These are phyloP conservation scores for Malthinus seriepunctatus DNA, from an alignment of 2,888 invertebrate genomes.

Conservation along the genomic window DNA sequence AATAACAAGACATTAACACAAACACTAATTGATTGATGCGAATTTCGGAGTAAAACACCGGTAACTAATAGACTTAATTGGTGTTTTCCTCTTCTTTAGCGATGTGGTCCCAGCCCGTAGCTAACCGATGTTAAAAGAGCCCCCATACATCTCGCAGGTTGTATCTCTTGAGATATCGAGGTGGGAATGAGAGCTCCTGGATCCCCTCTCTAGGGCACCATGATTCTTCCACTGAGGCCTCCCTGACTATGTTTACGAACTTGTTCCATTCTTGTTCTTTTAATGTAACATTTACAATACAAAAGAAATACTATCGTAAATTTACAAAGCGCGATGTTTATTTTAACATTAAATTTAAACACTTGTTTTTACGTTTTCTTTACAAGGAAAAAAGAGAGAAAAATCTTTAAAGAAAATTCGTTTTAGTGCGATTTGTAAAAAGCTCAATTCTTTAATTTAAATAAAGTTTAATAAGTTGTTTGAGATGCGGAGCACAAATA, in stretches of 20 bases:
- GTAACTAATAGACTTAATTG: conserved; percentile 47
- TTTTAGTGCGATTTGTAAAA: neutral
- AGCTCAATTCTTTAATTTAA: conserved; percentile 13
- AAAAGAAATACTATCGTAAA: conserved; percentile 49
- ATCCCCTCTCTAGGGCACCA: conserved; percentile 53
- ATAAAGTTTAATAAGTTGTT: conserved; percentile 30
- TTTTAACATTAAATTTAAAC: conserved; percentile 46
- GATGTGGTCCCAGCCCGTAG: conserved; percentile 37
- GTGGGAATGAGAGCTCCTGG: conserved; percentile 50
- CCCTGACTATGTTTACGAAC: conserved; percentile 51
- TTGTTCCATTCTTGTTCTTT: conserved; percentile 54
- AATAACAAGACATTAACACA: conserved; percentile 28
- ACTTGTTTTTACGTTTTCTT: neutral
- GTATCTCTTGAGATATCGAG: conserved; percentile 49
- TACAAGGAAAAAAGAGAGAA: no score
- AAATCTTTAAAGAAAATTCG: neutral
- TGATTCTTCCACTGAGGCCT: conserved; percentile 53
- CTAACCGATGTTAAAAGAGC: conserved; percentile 54
- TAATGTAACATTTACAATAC: conserved; percentile 54
- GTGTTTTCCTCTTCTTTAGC: conserved; percentile 45
- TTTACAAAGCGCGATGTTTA: conserved; percentile 47
- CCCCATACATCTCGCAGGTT: conserved; percentile 51
- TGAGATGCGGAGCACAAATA: conserved; percentile 35
- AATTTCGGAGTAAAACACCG: conserved; percentile 34
- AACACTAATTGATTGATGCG: conserved; percentile 36